Evolutionary conservation across 1,140 invertebrate species (phyloP).

Genomic region (Holotrichia oblita): DNA sequence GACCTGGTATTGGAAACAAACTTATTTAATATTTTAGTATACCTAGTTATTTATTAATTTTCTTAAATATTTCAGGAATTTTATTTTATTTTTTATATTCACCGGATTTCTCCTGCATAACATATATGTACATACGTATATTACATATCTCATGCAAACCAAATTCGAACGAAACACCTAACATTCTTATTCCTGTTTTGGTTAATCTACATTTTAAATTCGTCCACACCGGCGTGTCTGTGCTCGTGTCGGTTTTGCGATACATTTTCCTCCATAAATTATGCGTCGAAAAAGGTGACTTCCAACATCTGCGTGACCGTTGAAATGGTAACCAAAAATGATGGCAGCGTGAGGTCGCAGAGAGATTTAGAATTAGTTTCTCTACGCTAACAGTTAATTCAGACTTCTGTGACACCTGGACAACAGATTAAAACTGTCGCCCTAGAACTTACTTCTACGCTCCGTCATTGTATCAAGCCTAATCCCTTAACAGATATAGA

Average conservation of each 20-base stretch:
- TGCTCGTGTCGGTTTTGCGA: neutral
- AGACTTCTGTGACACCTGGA: constrained; percentile 11
- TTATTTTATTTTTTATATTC: too few relatives aligned
- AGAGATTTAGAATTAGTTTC: constrained; percentile 7
- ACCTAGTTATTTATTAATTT: too few relatives aligned
- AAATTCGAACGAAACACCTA: neutral
- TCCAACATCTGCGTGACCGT: constrained; percentile 10
- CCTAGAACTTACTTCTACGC: constrained; percentile 11
- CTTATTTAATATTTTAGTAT: too few relatives aligned
- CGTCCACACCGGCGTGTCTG: neutral
- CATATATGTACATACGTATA: too few relatives aligned
- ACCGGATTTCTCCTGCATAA: too few relatives aligned
- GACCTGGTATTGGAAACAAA: too few relatives aligned
- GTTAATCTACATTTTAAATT: constrained; percentile 2
- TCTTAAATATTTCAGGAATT: too few relatives aligned
- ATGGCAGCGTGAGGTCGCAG: constrained; percentile 3
- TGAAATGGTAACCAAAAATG: neutral
- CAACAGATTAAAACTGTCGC: neutral
- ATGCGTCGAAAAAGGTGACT: neutral
- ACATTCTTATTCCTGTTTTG: neutral
- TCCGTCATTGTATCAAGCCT: neutral
- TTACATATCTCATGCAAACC: too few relatives aligned
- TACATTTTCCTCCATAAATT: constrained; percentile 13
- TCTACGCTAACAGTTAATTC: neutral
- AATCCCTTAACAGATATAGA: constrained; percentile 13